Percentiles rank a stretch among this genome's conserved stretches.
Conservation (phyloP, 2,113 vertebrate species). For the Apeltes quadracus region DNA sequence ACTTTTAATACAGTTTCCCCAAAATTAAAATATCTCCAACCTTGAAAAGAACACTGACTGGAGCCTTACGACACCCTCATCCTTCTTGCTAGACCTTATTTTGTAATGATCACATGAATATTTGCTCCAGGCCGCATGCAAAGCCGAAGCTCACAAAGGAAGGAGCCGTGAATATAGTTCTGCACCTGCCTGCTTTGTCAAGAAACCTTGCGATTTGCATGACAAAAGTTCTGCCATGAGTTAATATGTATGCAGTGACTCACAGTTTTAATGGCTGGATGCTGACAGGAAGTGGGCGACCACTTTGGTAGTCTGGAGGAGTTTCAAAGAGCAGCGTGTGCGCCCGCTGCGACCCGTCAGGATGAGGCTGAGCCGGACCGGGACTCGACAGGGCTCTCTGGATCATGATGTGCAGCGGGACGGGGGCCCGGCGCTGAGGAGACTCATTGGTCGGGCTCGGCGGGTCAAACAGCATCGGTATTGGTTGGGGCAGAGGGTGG, state of each 20-base stretch:
- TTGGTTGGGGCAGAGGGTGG: slow-evolving; percentile 78
- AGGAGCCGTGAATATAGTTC: not conserved
- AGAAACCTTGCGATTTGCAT: not conserved
- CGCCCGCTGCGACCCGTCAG: slow-evolving; percentile 89
- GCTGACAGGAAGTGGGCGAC: slow-evolving; percentile 90
- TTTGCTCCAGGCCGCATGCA: not conserved
- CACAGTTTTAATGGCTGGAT: slow-evolving; percentile 97
- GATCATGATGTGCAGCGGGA: slow-evolving; percentile 95
- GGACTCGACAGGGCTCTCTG: slow-evolving; percentile 94
- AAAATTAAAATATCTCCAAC: not conserved
- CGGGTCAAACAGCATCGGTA: slow-evolving; percentile 78
- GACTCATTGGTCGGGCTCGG: slow-evolving; percentile 71
- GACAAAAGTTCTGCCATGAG: not conserved
- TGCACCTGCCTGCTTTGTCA: not conserved
- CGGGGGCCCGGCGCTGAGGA: slow-evolving; percentile 79
- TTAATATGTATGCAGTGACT: slow-evolving; percentile 66
- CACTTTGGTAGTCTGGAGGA: slow-evolving; percentile 81
- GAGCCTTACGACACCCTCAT: not conserved
- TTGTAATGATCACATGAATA: slow-evolving; percentile 1
- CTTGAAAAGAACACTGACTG: not conserved
- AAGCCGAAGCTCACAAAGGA: not conserved
- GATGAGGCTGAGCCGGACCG: slow-evolving; percentile 83
- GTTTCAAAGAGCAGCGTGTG: slow-evolving; percentile 92
- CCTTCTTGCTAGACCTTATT: not conserved
- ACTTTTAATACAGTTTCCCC: not conserved